Evolutionary conservation across 2,113 vertebrate species (phyloP), one percentile per base, ranked within the genome.

Genomic region (Cebidichthys violaceus): DNA sequence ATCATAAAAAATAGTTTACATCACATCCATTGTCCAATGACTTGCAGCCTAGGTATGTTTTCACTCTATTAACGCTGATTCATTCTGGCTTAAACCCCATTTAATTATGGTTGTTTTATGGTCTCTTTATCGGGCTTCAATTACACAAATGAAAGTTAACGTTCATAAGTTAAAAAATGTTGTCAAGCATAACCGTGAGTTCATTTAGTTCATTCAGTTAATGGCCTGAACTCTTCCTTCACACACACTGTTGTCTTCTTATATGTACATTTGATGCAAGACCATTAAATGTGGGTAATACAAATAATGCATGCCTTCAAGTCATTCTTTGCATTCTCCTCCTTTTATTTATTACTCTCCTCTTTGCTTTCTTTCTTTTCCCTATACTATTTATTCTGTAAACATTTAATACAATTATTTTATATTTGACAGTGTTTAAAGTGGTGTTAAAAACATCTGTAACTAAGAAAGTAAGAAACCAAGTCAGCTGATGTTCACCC

Each of bases 261-360:
- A 47, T 35, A 33, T 0, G 5, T 61, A 33, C 1, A 27, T 39
- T 65, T 78, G 33, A 79, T 79, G 14, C 15, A 76, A 64, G 50
- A 20, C 66, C 55, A 45, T 75, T 73, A 66, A 75, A 78, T 43
- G 31, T 65, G 57, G 43, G 15, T 27, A 54, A 79, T 82, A 79
- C 79, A 86, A 33, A 78, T 82, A 62, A 84, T 14, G 52, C 6
- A n/a, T 69, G 8, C 39, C 69, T 39, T 2, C 9, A 33, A 47
- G 6, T 66, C 83, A 81, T 22, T 35, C 84, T 54, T 64, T 52
- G 9, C 60, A 33, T 66, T n/a, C 39, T 76, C 10, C 47, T 15
- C 29, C 45, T 67, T 55, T n/a, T 45, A 68, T 74, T 69, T 9
- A 70, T 75, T 35, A 8, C 45, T 9, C 18, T 62, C 11, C 41